phyloP scores from a whole-genome alignment of 2,797 vertebrate genomes.

The Masticophis lateralis region DNA sequence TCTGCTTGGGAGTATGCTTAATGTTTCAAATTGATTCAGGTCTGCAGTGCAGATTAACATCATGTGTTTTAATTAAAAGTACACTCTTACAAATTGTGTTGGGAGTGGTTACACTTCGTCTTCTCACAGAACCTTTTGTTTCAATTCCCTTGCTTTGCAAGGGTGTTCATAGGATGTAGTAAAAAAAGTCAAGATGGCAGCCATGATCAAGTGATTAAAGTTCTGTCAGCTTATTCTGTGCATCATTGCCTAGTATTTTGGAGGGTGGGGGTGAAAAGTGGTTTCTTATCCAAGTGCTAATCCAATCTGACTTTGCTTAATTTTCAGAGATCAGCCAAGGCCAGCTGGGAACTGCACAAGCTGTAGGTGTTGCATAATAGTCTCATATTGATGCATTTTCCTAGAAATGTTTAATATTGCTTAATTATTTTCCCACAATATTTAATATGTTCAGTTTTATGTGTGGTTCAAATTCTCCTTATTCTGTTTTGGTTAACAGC shows the following conservation, averaged over 20 bases:
- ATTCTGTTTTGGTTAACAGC: background rate
- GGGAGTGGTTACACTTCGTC: background rate
- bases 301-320: background rate
- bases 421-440: background rate
- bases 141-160: background rate
- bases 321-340: background rate
- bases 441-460: background rate
- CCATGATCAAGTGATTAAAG: background rate
- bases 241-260: background rate
- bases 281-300: background rate
- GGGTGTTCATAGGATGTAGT: background rate
- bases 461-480: background rate
- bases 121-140: background rate
- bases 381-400: background rate
- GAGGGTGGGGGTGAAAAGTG: background rate
- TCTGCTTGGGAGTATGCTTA: background rate
- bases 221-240: background rate
- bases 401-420: background rate
- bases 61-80: background rate
- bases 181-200: background rate
- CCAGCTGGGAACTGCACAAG: background rate
- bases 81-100: background rate
- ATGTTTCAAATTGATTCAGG: background rate
- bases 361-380: background rate
- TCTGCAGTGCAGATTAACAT: background rate